Base-by-base conservation (phyloP, 1,140 invertebrate species). In the Drosophila tsacasi region DNA sequence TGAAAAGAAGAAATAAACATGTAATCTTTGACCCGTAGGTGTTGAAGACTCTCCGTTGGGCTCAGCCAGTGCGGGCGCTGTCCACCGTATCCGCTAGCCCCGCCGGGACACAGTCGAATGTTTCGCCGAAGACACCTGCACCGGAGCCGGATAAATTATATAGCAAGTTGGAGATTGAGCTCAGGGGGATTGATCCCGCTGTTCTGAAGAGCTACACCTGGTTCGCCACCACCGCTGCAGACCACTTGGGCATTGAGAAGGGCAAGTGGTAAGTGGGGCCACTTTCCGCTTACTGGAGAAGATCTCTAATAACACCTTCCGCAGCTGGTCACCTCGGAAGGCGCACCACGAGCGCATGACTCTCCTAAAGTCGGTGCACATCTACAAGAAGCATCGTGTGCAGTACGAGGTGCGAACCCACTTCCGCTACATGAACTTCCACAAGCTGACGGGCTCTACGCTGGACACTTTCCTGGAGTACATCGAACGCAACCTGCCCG, bases 341-440 rank as follows among this genome's bases (percentile, higher is more conserved):
- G 94, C 96, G 35, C 93, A 95, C 68, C 96, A 97, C 83, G 95
- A 97, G 76, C 94, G 97, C 55, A 95, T 95, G 76, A 97, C 97
- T 5, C 84, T 99, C 9, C 93, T 99, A 2, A 97, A 97, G 93
- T 98, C 97, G 49, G 96, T 97, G 50, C 97, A 98, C 92, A 96
- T 98, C 81, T 96, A 98, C 87, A 99, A 99, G 93, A 99, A 99
- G 80, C 98, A 99, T 93, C 95, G 96, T 91, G 98, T 99, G 0
- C 98, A 99, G 83, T 99, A 99, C 94, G 99, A 99, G 95, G 95
- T 96, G 6, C 95, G 99, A 86, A 99, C 99, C 13, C 98, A 99
- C 93, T 99, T 96, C 93, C 95, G 96, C 66, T 96, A 97, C 86
- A 94, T 99, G 79, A 95, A 97, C 91, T 96, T 98, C 54, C 94